A percentile compares a stretch with the other conserved stretches of the same genome.
These are phyloP conservation scores for Pseudomugil gertrudae DNA, from an alignment of 2,797 vertebrate species.

Conservation along the genomic window DNA sequence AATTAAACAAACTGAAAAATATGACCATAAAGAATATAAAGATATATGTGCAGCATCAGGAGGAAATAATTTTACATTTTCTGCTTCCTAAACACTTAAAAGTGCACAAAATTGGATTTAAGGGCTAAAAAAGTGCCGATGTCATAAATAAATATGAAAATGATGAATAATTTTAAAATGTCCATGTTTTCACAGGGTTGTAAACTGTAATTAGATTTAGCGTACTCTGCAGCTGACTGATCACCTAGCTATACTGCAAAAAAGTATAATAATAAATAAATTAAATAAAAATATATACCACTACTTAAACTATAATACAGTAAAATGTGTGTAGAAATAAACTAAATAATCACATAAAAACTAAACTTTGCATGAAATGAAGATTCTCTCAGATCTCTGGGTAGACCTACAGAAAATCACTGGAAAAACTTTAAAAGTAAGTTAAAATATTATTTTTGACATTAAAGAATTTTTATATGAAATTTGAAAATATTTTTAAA, in stretches of 20 bases:
- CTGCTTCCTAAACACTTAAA: too few species aligned
- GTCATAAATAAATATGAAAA: too few species aligned
- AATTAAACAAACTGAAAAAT: too few species aligned
- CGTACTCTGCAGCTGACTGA: neutral
- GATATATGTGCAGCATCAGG: too few species aligned
- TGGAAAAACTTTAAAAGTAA: neutral
- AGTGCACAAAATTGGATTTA: too few species aligned
- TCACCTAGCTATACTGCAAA: neutral
- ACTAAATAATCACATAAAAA: neutral
- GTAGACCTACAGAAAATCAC: neutral
- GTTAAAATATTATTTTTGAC: too few species aligned
- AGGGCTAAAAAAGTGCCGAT: too few species aligned
- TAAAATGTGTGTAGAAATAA: too few species aligned
- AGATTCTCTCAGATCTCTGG: neutral
- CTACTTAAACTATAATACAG: neutral
- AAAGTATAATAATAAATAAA: neutral
- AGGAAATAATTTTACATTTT: too few species aligned
- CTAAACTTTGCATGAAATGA: neutral
- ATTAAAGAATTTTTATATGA: too few species aligned
- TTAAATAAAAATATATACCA: neutral
- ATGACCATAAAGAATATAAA: too few species aligned
- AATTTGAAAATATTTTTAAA: too few species aligned
- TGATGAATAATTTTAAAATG: neutral
- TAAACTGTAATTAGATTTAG: neutral
- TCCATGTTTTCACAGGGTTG: neutral